These are phyloP conservation scores for Danio choprae DNA, from an alignment of 2,797 vertebrate genomes.

Conservation along the genomic window DNA sequence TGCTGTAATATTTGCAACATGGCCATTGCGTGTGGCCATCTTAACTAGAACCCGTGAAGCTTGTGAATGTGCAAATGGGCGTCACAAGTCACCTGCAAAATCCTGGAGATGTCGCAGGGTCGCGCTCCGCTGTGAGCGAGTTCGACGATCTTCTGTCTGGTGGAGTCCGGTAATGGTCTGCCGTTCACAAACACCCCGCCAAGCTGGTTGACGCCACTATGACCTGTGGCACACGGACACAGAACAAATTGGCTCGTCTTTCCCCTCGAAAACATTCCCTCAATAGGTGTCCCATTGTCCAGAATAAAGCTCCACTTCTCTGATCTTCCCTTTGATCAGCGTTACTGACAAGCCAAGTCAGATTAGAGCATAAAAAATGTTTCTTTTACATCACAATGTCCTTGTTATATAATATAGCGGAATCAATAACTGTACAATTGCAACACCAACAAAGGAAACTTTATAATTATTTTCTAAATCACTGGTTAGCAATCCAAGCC, in stretches of 20 bases:
- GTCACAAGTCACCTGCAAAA: slow-evolving; percentile 89
- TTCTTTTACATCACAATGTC: neutral
- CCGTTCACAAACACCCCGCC: slow-evolving; percentile 99
- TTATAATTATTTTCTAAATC: neutral
- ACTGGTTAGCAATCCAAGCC: neutral
- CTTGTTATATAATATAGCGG: neutral
- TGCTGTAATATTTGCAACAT: neutral
- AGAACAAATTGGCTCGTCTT: slow-evolving; percentile 39
- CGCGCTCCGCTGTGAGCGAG: slow-evolving; percentile 96
- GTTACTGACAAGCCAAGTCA: neutral
- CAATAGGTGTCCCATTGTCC: slow-evolving; percentile 24
- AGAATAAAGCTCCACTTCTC: slow-evolving; percentile 11
- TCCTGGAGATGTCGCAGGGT: slow-evolving; percentile 98
- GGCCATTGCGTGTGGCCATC: neutral
- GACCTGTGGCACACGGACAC: slow-evolving; percentile 80
- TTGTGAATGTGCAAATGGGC: neutral
- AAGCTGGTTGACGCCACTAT: slow-evolving; percentile 98
- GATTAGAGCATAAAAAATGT: neutral
- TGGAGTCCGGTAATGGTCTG: slow-evolving; percentile 95
- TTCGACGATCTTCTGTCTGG: slow-evolving; percentile 98
- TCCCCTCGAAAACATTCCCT: neutral
- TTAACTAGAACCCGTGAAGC: neutral
- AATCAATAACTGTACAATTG: neutral
- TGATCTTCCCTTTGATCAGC: slow-evolving; percentile 19
- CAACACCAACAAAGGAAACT: neutral